Base-by-base conservation (phyloP, 2,888 invertebrate genomes). In the Automeris io region DNA sequence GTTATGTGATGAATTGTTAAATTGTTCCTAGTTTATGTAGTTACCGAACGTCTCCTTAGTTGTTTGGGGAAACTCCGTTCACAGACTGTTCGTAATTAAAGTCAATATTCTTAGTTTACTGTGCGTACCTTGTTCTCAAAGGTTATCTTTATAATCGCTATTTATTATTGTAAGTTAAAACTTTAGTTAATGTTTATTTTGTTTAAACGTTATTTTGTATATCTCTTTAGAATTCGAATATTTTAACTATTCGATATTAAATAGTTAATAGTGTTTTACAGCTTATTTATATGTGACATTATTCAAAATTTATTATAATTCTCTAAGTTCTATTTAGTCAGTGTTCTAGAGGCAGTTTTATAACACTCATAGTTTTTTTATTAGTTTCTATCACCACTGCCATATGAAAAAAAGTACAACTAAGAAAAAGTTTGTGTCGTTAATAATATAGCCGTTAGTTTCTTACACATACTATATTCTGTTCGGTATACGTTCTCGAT, bases 371-470 rank as follows among this genome's bases (percentile, higher is more conserved):
- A n/a, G n/a, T n/a, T n/a, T n/a, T n/a, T n/a, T n/a, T n/a, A n/a
- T n/a, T n/a, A n/a, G n/a, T n/a, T n/a, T n/a, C 19, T 21, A 50
- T 64, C 64, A 54, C 62, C 77, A 82, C 81, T 85, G 82, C 83
- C 83, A 82, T 70, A 75, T 58, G 58, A 70, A 69, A 65, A 57
- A 66, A 70, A 77, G 75, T 79, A 81, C 74, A 80, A 77, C 51
- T 59, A 67, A 67, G 58, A 66, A 61, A 61, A 65, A 61, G 49
- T 63, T 54, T 68, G 53, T 62, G 54, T 62, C 63, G 47, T 54
- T 55, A 57, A 57, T 43, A 48, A 47, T 61, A 54, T 58, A 60
- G 56, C n/a, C 51, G 52, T 65, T 59, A 41, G 49, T 50, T 52
- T 48, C 33, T 48, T 41, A 31, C 35, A 35, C 39, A 44, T 37